Evolutionary conservation across 2,113 vertebrate genomes (phyloP).

Genomic region (Melospiza melodia): DNA sequence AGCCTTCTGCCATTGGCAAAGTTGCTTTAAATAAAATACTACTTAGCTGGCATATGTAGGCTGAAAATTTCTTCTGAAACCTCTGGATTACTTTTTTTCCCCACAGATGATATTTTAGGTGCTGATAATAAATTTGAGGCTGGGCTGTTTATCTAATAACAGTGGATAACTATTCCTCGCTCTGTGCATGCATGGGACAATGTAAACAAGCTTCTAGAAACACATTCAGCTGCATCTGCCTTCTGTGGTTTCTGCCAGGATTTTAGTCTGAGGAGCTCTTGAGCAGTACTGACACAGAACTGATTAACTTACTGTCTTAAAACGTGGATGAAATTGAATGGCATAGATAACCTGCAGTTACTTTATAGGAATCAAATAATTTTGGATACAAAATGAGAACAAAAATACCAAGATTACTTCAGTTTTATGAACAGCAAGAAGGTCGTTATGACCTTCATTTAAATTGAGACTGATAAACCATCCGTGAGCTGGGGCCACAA

Average conservation of each 20-base stretch:
- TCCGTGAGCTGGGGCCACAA: not conserved
- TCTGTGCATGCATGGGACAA: conserved; percentile 61
- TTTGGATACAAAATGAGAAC: not conserved
- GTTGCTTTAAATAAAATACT: not conserved
- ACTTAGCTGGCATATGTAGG: not conserved
- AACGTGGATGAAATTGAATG: not conserved
- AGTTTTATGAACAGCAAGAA: not conserved
- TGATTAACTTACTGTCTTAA: not conserved
- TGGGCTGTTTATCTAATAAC: conserved; percentile 24
- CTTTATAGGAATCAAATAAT: not conserved
- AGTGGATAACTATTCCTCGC: conserved; percentile 23
- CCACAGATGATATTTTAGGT: not conserved
- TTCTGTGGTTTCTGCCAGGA: not conserved
- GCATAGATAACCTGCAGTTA: not conserved
- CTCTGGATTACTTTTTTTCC: not conserved
- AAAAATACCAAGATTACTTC: not conserved
- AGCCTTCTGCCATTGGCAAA: not conserved
- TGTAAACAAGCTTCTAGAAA: conserved; percentile 66
- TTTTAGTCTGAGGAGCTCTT: not conserved
- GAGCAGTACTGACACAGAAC: not conserved
- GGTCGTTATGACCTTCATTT: not conserved
- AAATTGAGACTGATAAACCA: not conserved
- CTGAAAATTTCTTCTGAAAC: not conserved
- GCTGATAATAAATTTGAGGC: conserved; percentile 40
- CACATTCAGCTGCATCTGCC: not conserved